Percentiles rank a stretch among this genome's conserved stretches.
phyloP scores from a whole-genome alignment of 2,888 invertebrate species.

The Andricus quercusramuli region DNA sequence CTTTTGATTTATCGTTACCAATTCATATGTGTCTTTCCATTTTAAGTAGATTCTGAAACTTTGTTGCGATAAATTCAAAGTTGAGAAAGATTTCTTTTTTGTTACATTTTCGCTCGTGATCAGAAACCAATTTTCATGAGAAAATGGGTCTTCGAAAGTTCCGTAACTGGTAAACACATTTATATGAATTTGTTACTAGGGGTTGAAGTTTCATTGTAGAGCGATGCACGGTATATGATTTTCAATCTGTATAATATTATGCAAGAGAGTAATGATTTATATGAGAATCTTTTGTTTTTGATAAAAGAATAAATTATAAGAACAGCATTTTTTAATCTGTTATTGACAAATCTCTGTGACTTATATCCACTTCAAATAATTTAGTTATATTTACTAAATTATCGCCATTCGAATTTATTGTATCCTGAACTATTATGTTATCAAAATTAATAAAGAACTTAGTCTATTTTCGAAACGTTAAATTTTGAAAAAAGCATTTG shows the following conservation, averaged over 20 bases:
- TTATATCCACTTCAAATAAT: too few species aligned
- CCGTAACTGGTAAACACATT: constrained; percentile 65
- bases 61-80: constrained; percentile 18
- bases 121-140: constrained; percentile 20
- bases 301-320: not conserved
- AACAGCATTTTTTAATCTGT: too few species aligned
- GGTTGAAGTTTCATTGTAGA: not conserved
- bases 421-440: too few species aligned
- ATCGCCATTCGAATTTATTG: too few species aligned
- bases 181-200: constrained; percentile 48
- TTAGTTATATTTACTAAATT: too few species aligned
- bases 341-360: too few species aligned
- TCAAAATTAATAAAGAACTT: too few species aligned
- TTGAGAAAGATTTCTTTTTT: not conserved
- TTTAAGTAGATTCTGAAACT: constrained; percentile 21
- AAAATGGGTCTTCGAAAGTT: constrained; percentile 46
- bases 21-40: not conserved
- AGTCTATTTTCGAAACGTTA: too few species aligned
- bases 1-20: not conserved
- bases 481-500: not conserved
- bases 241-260: too few species aligned
- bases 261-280: too few species aligned
- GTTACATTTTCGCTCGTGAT: constrained; percentile 10
- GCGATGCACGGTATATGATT: too few species aligned
- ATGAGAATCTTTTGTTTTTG: too few species aligned